These are phyloP conservation scores for Rotaria socialis DNA, from an alignment of 2,888 invertebrate species.

Conservation along the genomic window DNA sequence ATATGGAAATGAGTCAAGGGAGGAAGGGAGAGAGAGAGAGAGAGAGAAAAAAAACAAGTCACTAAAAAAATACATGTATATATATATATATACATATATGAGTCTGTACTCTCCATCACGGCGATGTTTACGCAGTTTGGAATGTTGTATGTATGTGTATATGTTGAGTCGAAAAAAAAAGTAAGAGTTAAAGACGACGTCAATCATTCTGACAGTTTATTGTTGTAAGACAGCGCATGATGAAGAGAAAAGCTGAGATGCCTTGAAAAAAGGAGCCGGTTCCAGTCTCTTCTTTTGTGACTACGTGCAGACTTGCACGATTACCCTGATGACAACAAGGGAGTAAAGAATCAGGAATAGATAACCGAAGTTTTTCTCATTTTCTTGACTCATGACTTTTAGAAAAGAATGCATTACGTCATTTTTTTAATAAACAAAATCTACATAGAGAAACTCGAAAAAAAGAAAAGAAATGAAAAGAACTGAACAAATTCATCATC, in stretches of 20 bases:
- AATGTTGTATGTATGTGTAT: slow-evolving; percentile 5
- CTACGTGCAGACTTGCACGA: slow-evolving; percentile 2
- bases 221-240: slow-evolving; percentile 1
- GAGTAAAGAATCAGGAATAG: not conserved
- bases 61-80: not conserved
- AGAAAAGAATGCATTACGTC: not conserved
- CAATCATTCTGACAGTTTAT: slow-evolving; percentile 32
- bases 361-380: not conserved
- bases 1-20: not conserved
- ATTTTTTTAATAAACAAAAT: slow-evolving; percentile 8
- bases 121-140: slow-evolving; percentile 28
- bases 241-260: not conserved
- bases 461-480: not conserved
- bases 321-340: slow-evolving; percentile 29
- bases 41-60: not conserved
- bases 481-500: not conserved
- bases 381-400: not conserved
- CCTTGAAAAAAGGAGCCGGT: slow-evolving; percentile 5
- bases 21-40: not conserved
- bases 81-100: not conserved
- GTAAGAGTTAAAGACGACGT: slow-evolving; percentile 18
- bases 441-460: not conserved
- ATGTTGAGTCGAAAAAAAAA: not conserved
- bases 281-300: not conserved
- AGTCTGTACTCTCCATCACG: not conserved